These are phyloP conservation scores for Henicopernis longicauda DNA, from an alignment of 2,113 vertebrate genomes.

Conservation along the genomic window DNA sequence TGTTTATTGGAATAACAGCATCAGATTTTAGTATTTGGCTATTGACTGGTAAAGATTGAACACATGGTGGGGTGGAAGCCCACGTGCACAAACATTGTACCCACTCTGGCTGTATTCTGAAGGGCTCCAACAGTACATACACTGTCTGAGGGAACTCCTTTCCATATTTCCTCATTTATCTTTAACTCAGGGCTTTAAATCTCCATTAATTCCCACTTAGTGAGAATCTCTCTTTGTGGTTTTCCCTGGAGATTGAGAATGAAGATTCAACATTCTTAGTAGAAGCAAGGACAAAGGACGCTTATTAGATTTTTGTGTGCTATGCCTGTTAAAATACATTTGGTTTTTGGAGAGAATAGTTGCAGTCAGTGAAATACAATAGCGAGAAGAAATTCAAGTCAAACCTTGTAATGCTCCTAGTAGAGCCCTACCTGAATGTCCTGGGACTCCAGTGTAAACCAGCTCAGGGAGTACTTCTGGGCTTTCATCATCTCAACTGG, in stretches of 20 bases:
- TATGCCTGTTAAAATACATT: background rate
- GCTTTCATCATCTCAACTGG: constrained; percentile 92
- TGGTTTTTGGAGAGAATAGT: background rate
- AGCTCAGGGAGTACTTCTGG: constrained; percentile 80
- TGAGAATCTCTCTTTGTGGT: background rate
- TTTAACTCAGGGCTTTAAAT: background rate
- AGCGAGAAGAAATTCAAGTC: background rate
- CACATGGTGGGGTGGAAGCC: background rate
- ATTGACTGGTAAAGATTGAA: background rate
- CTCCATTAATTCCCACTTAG: background rate
- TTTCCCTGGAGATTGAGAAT: background rate
- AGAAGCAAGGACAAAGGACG: background rate
- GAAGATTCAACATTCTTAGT: background rate
- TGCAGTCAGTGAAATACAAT: background rate
- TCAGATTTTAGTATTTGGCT: background rate
- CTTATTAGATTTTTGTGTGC: background rate
- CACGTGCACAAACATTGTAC: background rate
- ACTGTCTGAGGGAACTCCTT: background rate
- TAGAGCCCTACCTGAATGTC: constrained; percentile 79
- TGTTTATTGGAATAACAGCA: background rate
- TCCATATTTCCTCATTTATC: background rate
- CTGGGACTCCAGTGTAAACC: constrained; percentile 76
- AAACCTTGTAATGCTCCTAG: background rate
- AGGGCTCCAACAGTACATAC: background rate
- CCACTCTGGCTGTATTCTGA: background rate